These are phyloP conservation scores for Circaetus cinerascens DNA, from an alignment of 2,113 vertebrate genomes.

Conservation along the genomic window DNA sequence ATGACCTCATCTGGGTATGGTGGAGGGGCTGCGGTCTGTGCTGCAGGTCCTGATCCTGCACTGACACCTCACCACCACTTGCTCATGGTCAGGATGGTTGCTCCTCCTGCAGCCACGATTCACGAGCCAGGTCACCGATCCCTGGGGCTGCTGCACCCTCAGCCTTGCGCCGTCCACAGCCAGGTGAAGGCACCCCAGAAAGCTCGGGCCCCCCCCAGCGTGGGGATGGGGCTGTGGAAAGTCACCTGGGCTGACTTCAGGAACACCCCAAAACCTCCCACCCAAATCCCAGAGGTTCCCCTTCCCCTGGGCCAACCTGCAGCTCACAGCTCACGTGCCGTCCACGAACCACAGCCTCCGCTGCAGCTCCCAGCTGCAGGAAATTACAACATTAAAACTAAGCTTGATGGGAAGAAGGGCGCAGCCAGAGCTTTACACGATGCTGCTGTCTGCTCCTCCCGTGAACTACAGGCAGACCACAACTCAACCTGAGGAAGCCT, in stretches of 20 bases:
- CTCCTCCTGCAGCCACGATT: background rate
- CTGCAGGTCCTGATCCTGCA: background rate
- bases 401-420: background rate
- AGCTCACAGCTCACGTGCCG: background rate
- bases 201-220: accelerated
- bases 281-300: background rate
- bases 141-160: background rate
- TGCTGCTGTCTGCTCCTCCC: background rate
- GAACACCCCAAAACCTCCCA: background rate
- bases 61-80: background rate
- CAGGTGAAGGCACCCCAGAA: too few species aligned
- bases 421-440: accelerated
- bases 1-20: accelerated
- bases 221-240: background rate
- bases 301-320: background rate
- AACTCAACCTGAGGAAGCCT: background rate
- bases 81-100: background rate
- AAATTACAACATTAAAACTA: accelerated
- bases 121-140: background rate
- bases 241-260: background rate
- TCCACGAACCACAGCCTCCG: accelerated
- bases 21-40: accelerated
- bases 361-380: background rate
- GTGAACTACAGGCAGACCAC: background rate
- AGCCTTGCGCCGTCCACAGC: accelerated